A percentile compares a stretch with the other conserved stretches of the same genome.
These are phyloP conservation scores for Xiphias gladius DNA, from an alignment of 2,113 vertebrate species.

Conservation along the genomic window DNA sequence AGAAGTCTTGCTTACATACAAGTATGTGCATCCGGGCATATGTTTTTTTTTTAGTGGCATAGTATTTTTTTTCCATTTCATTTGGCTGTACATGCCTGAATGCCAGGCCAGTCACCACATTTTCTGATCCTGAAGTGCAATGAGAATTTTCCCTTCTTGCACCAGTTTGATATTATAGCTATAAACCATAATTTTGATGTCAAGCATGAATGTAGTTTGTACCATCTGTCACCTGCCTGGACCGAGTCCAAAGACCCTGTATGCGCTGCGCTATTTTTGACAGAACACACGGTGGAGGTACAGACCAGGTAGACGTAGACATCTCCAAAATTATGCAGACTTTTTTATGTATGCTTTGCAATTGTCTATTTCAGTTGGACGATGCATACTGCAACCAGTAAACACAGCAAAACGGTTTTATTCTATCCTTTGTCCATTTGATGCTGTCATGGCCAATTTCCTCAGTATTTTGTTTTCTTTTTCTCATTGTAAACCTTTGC, in stretches of 20 bases:
- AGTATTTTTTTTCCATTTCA: not conserved
- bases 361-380: not conserved
- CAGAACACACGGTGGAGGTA: not conserved
- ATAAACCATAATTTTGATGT: not conserved
- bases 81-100: not conserved
- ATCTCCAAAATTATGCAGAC: not conserved
- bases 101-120: not conserved
- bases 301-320: not conserved
- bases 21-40: not conserved
- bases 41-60: not conserved
- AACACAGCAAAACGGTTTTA: not conserved
- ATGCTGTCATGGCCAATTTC: not conserved
- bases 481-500: not conserved
- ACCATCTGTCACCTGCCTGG: slow-evolving; percentile 12
- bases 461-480: not conserved
- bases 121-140: not conserved
- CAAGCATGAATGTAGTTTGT: not conserved
- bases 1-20: not conserved
- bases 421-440: not conserved
- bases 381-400: not conserved
- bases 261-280: slow-evolving; percentile 11
- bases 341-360: not conserved
- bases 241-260: not conserved
- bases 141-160: not conserved
- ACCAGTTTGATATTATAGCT: not conserved